Evolutionary conservation across 2,888 invertebrate genomes (phyloP).

Genomic region (Myopa tessellatipennis): DNA sequence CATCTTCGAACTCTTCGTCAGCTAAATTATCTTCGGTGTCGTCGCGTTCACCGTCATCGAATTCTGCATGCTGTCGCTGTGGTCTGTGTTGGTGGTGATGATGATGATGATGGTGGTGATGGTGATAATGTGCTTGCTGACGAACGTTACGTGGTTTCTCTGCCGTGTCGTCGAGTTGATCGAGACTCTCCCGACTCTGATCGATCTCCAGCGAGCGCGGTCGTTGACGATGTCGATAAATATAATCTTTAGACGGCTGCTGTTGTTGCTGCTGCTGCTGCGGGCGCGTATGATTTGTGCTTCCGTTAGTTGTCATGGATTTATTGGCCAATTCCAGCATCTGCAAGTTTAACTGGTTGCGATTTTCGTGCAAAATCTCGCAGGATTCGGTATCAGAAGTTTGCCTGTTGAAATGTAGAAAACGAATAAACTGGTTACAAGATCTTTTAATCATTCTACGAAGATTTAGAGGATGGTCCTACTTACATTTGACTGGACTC

Average conservation of each 20-base stretch:
- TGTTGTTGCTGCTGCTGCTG: constrained; percentile 37
- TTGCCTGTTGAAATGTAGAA: constrained; percentile 57
- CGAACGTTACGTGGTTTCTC: constrained; percentile 34
- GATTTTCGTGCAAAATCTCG: constrained; percentile 67
- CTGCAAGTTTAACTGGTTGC: constrained; percentile 61
- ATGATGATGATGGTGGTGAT: constrained; percentile 51
- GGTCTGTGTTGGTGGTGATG: constrained; percentile 29
- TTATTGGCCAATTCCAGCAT: constrained; percentile 56
- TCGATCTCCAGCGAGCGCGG: constrained; percentile 66
- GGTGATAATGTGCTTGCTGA: constrained; percentile 43
- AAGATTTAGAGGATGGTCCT: constrained; percentile 2
- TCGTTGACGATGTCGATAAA: constrained; percentile 62
- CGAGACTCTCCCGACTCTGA: constrained; percentile 65
- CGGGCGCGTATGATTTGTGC: constrained; percentile 45
- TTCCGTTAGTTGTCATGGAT: constrained; percentile 48
- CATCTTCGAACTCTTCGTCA: constrained; percentile 67
- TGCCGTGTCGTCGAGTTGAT: constrained; percentile 56
- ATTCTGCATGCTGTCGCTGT: constrained; percentile 34
- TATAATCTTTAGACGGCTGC: constrained; percentile 58
- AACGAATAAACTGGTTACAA: not conserved
- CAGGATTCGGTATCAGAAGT: constrained; percentile 68
- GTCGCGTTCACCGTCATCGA: constrained; percentile 59
- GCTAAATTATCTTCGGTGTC: constrained; percentile 67
- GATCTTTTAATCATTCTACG: not conserved
- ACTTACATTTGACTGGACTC: constrained; percentile 68